phyloP scores from a whole-genome alignment of 2,888 invertebrate species.

The Cephus runcator region DNA sequence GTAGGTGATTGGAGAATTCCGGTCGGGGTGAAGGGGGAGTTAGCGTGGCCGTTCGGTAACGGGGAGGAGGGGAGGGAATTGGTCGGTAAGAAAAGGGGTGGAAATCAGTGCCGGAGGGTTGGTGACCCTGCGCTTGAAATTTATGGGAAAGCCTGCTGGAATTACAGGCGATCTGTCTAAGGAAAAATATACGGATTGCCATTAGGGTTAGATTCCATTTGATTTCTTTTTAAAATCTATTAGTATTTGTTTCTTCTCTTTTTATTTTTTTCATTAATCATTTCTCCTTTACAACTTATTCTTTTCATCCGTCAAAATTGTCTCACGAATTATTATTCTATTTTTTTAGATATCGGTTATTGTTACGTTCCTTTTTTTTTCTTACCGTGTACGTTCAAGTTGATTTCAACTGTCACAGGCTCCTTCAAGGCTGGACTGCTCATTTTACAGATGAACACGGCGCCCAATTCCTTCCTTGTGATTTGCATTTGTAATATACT shows the following conservation, averaged over 20 bases:
- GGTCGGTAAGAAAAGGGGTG: no score
- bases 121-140: no score
- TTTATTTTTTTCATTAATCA: neutral
- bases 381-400: slow-evolving; percentile 81
- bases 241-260: neutral
- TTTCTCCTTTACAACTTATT: neutral
- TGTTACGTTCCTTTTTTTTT: slow-evolving; percentile 26
- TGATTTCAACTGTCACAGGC: slow-evolving; percentile 71
- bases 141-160: no score
- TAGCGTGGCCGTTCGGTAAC: no score
- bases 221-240: slow-evolving; percentile 13
- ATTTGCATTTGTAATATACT: slow-evolving; percentile 75
- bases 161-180: no score
- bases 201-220: neutral
- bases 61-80: no score
- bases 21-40: no score
- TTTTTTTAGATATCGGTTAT: slow-evolving; percentile 5
- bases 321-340: neutral
- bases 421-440: slow-evolving; percentile 76
- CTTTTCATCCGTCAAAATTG: neutral
- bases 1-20: no score
- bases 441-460: slow-evolving; percentile 78
- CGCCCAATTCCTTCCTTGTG: slow-evolving; percentile 77
- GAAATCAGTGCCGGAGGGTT: no score
- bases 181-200: no score